Evolutionary conservation across 2,888 invertebrate species (phyloP).

Genomic region (Hoplodrina blanda): DNA sequence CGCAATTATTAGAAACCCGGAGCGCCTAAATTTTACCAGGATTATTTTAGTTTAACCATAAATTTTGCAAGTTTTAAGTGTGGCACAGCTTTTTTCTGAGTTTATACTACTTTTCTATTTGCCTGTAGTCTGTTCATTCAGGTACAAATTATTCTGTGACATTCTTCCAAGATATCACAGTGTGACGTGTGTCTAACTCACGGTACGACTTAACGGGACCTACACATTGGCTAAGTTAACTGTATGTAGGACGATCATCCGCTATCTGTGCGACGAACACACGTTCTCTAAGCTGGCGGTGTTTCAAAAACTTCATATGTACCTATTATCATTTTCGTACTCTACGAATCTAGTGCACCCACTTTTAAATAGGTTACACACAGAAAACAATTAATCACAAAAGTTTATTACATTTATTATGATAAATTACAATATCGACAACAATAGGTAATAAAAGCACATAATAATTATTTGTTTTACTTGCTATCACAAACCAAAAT

Average conservation of each 20-base stretch:
- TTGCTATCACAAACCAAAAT: conserved; percentile 16
- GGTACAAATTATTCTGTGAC: conserved; percentile 2
- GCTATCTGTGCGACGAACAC: conserved; percentile 62
- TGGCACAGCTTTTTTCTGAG: neutral
- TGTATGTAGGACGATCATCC: conserved; percentile 67
- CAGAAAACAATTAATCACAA: neutral
- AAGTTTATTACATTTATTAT: conserved; percentile 10
- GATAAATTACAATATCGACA: conserved; percentile 15
- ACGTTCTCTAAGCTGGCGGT: conserved; percentile 58
- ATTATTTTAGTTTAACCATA: no score
- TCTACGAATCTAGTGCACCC: neutral
- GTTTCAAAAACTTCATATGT: conserved; percentile 61
- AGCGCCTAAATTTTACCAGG: no score
- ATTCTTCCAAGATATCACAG: neutral
- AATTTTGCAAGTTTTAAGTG: no score
- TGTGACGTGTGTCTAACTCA: conserved; percentile 1
- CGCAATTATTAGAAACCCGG: no score
- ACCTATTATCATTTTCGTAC: neutral
- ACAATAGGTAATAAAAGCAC: conserved; percentile 27
- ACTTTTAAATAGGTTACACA: conserved; percentile 6
- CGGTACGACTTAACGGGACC: conserved; percentile 12
- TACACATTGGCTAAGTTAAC: conserved; percentile 57
- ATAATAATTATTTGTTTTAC: conserved; percentile 29
- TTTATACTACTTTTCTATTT: neutral
- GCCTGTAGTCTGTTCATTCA: neutral